phyloP scores from a whole-genome alignment of 1,140 invertebrate species.

The Lordiphosa collinella region DNA sequence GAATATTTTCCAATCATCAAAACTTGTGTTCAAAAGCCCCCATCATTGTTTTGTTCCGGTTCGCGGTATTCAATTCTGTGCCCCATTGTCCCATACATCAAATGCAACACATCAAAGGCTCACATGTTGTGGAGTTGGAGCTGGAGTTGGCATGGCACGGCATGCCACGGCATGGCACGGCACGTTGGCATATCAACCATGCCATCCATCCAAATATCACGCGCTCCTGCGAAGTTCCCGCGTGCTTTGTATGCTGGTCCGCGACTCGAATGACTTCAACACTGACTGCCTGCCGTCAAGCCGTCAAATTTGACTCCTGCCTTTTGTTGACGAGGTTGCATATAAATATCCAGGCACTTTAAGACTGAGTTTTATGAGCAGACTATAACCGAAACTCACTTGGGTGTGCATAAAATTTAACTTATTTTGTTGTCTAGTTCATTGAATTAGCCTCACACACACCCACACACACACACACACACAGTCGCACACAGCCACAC shows the following conservation, averaged over 20 bases:
- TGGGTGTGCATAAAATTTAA: conserved; percentile 46
- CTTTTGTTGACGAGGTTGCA: conserved; percentile 3
- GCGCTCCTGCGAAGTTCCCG: conserved; percentile 39
- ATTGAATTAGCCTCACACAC: conserved; percentile 56
- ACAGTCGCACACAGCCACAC: conserved; percentile 3
- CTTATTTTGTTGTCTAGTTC: conserved; percentile 68
- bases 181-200: conserved; percentile 71
- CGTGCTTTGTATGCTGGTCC: conserved; percentile 21
- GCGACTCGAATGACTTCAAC: conserved; percentile 5
- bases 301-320: conserved; percentile 44
- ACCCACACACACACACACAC: conserved; percentile 10
- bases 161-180: conserved; percentile 26
- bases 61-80: conserved; percentile 20
- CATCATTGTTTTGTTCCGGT: conserved; percentile 27
- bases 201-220: conserved; percentile 74
- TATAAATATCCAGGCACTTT: conserved; percentile 28
- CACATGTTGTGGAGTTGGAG: not conserved
- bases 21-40: conserved; percentile 21
- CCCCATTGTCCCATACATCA: conserved; percentile 42
- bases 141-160: conserved; percentile 44
- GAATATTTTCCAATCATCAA: conserved; percentile 36
- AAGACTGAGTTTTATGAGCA: conserved; percentile 14
- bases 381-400: not conserved
- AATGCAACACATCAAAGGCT: conserved; percentile 54
- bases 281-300: conserved; percentile 33